Base-by-base conservation (phyloP, 2,797 vertebrate species). In the Brotula barbata region DNA sequence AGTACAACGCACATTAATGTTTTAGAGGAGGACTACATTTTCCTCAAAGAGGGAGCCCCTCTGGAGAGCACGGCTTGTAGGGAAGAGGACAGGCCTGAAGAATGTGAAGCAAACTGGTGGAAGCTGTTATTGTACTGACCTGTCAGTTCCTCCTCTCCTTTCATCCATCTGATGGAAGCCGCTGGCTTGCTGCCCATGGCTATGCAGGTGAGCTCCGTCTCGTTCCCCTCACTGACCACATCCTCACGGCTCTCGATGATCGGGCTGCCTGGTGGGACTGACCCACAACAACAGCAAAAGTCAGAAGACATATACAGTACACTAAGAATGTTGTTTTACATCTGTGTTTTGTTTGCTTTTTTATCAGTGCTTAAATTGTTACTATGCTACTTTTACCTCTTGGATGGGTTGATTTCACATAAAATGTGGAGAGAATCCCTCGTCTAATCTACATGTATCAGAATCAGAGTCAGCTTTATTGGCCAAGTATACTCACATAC, bases 171-270 rank as follows among this genome's bases (percentile, higher is more conserved):
- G 92, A 99, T 95, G 71, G 91, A 93, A 20, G 95, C 95, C 58
- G 95, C 94, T 51, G 97, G 97, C 85, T 96, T 96, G 90, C 96
- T 94, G 90, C 96, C 96, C 83, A 95, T 94, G 81, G 95, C 94
- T 0, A 91, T 97, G 88, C 97, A 99, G 90, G 94, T 99, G 87
- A 98, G 93, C 89, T 98, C 96, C 0, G 97, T 95, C 90, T 97
- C 95, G 39, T 98, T 97, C 13, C 97, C 97, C 87, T 98, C 97
- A 9, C 94, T 88, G 0, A 95, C 94, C 0, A 93, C 85, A 46
- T 98, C 95, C 56, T 99, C 97, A 42, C 92, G 94, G 77, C 95
- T 94, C 67, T 98, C 96, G 8, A 99, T 97, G 63, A 96, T 93
- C 78, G 95, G 87, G 71, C 92, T 96, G 75, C 94, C 95, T 48